These are phyloP conservation scores for Acrossocheilus wenchowensis DNA, from an alignment of 2,797 vertebrate genomes.

Conservation along the genomic window DNA sequence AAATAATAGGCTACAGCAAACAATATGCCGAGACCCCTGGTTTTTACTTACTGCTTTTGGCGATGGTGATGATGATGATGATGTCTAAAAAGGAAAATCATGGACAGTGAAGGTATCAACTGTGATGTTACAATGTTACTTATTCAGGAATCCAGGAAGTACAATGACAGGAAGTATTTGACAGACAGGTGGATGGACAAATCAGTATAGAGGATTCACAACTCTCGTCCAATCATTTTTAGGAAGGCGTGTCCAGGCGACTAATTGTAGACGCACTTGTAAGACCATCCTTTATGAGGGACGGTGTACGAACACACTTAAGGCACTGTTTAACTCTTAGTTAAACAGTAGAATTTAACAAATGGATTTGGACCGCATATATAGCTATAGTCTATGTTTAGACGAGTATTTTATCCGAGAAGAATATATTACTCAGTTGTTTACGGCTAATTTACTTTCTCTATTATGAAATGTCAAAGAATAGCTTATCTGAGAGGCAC, in stretches of 20 bases:
- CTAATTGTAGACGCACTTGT: constrained; percentile 44
- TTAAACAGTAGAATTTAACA: not conserved
- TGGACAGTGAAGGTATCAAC: constrained; percentile 15
- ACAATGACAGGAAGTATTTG: constrained; percentile 12
- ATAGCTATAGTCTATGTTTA: not conserved
- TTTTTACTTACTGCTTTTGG: constrained; percentile 72
- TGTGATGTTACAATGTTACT: constrained; percentile 50
- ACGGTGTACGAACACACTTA: not conserved
- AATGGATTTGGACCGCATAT: not conserved
- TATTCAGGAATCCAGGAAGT: constrained; percentile 72
- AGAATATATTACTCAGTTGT: not conserved
- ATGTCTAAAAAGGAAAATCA: constrained; percentile 39
- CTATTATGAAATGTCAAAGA: not conserved
- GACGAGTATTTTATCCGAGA: not conserved
- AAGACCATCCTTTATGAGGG: not conserved
- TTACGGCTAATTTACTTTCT: not conserved
- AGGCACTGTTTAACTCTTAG: not conserved
- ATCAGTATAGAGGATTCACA: constrained; percentile 32
- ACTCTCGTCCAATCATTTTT: constrained; percentile 59
- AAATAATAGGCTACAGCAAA: not conserved
- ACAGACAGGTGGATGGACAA: constrained; percentile 61
- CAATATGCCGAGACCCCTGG: not conserved
- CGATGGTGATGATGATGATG: constrained; percentile 42
- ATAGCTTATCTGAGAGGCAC: not conserved
- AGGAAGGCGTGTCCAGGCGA: constrained; percentile 30